phyloP scores from a whole-genome alignment of 2,113 vertebrate species.

The Dolichallabes microphthalmus region DNA sequence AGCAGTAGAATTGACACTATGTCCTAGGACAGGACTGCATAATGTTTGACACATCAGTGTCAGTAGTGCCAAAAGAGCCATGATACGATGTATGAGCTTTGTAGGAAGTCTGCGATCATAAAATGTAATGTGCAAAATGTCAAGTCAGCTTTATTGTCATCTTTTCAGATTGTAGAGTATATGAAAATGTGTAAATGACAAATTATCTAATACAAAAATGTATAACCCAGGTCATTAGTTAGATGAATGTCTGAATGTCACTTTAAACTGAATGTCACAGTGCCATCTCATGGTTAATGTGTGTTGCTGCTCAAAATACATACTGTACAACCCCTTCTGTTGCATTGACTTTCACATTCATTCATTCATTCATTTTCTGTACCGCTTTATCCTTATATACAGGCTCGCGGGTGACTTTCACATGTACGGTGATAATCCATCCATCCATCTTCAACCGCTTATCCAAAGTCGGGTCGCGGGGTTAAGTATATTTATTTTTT shows the following conservation, averaged over 20 bases:
- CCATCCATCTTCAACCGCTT: too few species aligned
- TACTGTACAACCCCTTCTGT: neutral
- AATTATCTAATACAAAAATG: neutral
- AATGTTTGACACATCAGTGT: neutral
- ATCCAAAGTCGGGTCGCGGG: too few species aligned
- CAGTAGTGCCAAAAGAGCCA: neutral
- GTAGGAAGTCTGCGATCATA: neutral
- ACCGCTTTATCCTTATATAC: too few species aligned
- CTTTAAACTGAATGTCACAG: slow-evolving; percentile 6
- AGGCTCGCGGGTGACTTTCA: too few species aligned
- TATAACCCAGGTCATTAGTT: neutral
- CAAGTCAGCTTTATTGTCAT: neutral
- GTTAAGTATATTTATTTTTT: too few species aligned
- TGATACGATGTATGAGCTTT: neutral
- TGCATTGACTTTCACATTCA: too few species aligned
- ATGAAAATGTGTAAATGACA: too few species aligned
- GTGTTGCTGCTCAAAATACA: neutral
- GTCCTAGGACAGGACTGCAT: neutral
- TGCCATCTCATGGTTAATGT: slow-evolving; percentile 16
- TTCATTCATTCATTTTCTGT: too few species aligned
- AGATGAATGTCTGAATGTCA: too few species aligned
- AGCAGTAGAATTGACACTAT: neutral
- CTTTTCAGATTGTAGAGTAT: neutral
- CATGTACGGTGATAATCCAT: too few species aligned
- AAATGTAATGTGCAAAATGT: neutral